phyloP scores from a whole-genome alignment of 1,140 invertebrate genomes.

The Drosophila teissieri region DNA sequence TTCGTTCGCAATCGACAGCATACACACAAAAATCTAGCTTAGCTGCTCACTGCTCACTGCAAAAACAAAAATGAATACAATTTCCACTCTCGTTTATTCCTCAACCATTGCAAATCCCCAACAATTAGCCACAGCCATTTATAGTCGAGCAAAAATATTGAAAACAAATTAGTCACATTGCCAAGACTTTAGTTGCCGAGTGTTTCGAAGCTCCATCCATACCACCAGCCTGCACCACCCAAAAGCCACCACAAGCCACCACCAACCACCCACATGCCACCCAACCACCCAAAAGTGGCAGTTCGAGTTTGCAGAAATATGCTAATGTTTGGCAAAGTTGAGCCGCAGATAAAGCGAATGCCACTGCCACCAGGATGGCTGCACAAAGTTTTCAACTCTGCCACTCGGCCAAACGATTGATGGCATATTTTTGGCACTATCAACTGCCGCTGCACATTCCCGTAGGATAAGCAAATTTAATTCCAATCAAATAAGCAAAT shows the following conservation, averaged over 20 bases:
- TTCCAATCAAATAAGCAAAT: slow-evolving; percentile 37
- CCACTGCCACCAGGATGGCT: slow-evolving; percentile 23
- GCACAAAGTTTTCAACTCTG: slow-evolving; percentile 32
- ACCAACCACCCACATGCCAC: neutral
- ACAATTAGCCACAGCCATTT: slow-evolving; percentile 69
- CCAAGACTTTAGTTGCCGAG: slow-evolving; percentile 43
- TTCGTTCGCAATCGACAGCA: slow-evolving; percentile 63
- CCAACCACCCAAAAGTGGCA: slow-evolving; percentile 3
- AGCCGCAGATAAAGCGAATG: slow-evolving; percentile 24
- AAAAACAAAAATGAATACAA: slow-evolving; percentile 32
- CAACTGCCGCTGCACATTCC: slow-evolving; percentile 31
- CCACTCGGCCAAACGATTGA: slow-evolving; percentile 9
- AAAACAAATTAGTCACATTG: slow-evolving; percentile 54
- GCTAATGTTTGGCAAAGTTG: slow-evolving; percentile 50
- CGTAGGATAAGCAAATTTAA: slow-evolving; percentile 49
- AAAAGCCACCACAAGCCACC: neutral
- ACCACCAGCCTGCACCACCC: slow-evolving; percentile 35
- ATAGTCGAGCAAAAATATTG: slow-evolving; percentile 52
- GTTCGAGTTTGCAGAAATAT: slow-evolving; percentile 40
- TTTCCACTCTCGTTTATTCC: slow-evolving; percentile 18
- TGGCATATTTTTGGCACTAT: slow-evolving; percentile 30
- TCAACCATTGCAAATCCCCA: slow-evolving; percentile 39
- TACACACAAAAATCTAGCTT: slow-evolving; percentile 55
- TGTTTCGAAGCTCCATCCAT: slow-evolving; percentile 17
- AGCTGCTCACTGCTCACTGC: slow-evolving; percentile 54